Evolutionary conservation across 2,797 vertebrate genomes (phyloP), one percentile per base, ranked within the genome.

Genomic region (Diplodus sargus): DNA sequence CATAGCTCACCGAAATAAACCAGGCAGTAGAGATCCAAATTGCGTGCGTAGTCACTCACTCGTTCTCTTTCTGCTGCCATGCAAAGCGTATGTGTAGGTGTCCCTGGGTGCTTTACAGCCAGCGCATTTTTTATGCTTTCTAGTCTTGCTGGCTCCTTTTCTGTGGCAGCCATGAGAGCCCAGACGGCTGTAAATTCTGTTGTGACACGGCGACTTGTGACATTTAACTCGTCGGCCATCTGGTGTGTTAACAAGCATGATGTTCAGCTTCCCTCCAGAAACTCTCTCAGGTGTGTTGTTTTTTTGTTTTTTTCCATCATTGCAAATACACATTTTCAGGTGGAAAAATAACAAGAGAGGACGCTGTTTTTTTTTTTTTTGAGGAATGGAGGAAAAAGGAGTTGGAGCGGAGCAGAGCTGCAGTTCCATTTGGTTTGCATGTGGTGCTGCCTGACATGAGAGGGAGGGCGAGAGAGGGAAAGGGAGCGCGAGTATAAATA

Each of bases 401-500:
- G 49, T 69, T 42, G 43, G 76, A 59, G 66, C 91, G 93, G 95
- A 95, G 95, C 92, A 89, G 94, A 94, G 92, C 92, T 95, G 95
- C 95, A 94, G 92, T 83, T 95, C 92, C 93, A 92, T 89, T 96
- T 90, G 95, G 90, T 91, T 84, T 89, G 94, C 83, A 93, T 93
- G 94, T 93, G 94, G 94, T 85, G 93, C 91, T 94, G 96, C 95
- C 95, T 95, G 95, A 95, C 80, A 73, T 66, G 90, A 89, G 89
- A 87, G 85, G 84, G 86, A 85, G 85, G 79, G 89, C 69, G 86
- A 78, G 84, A 78, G 84, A 85, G 87, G 82, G 90, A 88, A 74
- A 86, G 79, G 84, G 87, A 90, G 88, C 43, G 70, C 76, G 77
- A 95, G 95, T 97, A 98, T 97, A 98, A 98, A 98, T 98, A 98